These are phyloP conservation scores for Acipenser transmontanus DNA, from an alignment of 2,797 vertebrate species.

Conservation along the genomic window DNA sequence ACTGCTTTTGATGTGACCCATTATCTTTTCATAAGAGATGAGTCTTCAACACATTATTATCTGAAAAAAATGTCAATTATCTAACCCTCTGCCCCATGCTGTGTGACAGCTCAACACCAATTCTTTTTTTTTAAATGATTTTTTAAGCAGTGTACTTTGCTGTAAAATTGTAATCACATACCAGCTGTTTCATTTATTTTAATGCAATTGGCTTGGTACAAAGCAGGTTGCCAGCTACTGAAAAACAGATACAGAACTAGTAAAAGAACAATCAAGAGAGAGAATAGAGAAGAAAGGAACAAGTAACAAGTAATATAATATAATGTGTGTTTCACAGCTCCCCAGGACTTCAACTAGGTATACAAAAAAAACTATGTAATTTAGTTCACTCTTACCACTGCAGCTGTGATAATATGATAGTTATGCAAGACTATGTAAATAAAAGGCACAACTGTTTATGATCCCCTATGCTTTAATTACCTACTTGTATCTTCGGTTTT, in stretches of 20 bases:
- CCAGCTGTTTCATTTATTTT: constrained; percentile 63
- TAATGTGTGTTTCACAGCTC: constrained; percentile 52
- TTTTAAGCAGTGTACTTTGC: constrained; percentile 49
- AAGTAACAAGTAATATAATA: constrained; percentile 46
- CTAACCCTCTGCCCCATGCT: constrained; percentile 49
- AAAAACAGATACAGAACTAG: constrained; percentile 56
- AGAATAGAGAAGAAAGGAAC: constrained; percentile 42
- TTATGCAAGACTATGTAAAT: constrained; percentile 1
- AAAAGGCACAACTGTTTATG: neutral
- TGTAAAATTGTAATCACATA: constrained; percentile 60
- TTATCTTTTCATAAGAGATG: constrained; percentile 39
- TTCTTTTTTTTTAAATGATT: constrained; percentile 44
- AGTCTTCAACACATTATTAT: constrained; percentile 42
- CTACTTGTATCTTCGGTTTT: too few relatives aligned
- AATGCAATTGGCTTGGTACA: constrained; percentile 47
- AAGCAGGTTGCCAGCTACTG: constrained; percentile 74
- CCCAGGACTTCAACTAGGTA: constrained; percentile 49
- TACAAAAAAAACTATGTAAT: constrained; percentile 49
- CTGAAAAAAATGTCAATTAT: constrained; percentile 49
- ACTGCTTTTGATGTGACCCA: constrained; percentile 20
- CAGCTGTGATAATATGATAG: constrained; percentile 30
- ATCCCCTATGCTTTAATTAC: too few relatives aligned
- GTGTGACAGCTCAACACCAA: constrained; percentile 52
- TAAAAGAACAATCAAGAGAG: constrained; percentile 58
- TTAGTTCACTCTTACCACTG: constrained; percentile 47